Evolutionary conservation across 2,113 vertebrate genomes (phyloP).

Genomic region (Amazona vittata): DNA sequence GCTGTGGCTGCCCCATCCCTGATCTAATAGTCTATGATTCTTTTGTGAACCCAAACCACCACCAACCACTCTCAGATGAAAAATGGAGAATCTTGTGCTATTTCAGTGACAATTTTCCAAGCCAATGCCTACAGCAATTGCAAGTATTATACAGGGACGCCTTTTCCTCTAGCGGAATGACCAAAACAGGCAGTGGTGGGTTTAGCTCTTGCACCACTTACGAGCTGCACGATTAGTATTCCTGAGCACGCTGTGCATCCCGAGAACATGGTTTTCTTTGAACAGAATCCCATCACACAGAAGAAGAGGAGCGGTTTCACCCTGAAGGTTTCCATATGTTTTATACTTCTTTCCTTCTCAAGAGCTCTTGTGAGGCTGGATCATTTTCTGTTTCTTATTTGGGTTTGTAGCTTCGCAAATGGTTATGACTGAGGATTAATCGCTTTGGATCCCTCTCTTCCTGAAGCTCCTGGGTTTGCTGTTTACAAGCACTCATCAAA

Average conservation of each 20-base stretch:
- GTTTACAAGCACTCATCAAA: neutral
- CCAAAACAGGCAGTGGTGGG: neutral
- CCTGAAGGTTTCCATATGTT: neutral
- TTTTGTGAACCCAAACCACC: neutral
- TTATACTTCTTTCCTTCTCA: neutral
- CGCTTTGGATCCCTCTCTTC: neutral
- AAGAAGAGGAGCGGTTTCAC: neutral
- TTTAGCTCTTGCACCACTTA: neutral
- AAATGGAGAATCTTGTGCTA: neutral
- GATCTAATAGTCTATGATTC: neutral
- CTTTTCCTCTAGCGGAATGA: neutral
- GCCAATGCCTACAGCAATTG: neutral
- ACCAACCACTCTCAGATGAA: neutral
- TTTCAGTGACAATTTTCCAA: neutral
- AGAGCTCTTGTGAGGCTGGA: slow-evolving; percentile 9
- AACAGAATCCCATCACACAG: slow-evolving; percentile 1
- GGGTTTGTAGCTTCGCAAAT: neutral
- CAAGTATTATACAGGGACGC: accelerated
- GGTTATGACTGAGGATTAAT: neutral
- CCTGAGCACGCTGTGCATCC: neutral
- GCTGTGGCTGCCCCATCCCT: neutral
- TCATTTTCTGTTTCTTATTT: neutral
- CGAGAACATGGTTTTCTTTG: neutral
- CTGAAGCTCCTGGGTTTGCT: neutral
- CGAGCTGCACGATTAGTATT: neutral